phyloP scores from a whole-genome alignment of 2,888 invertebrate genomes.

The Oscheius sp. region DNA sequence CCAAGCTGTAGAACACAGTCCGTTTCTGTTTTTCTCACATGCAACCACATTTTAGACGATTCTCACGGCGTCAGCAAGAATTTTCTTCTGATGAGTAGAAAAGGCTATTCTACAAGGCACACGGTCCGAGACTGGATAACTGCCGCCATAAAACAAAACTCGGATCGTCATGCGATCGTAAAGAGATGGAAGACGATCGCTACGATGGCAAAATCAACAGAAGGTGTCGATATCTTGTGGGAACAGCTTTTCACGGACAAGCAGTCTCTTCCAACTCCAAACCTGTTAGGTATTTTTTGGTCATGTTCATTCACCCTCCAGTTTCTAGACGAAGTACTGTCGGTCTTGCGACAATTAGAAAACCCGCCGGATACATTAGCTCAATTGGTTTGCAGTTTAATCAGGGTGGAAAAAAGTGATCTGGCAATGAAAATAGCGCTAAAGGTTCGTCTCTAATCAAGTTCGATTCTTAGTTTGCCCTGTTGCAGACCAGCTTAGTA shows the following conservation, averaged over 20 bases:
- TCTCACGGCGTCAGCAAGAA: too few relatives aligned
- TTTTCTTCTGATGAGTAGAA: too few relatives aligned
- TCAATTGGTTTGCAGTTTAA: constrained; percentile 3
- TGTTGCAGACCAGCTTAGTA: neutral
- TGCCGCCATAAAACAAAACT: too few relatives aligned
- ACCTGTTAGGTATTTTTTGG: neutral
- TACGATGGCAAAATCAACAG: neutral
- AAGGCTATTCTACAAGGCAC: too few relatives aligned
- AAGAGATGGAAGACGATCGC: neutral
- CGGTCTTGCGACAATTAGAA: neutral
- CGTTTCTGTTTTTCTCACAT: too few relatives aligned
- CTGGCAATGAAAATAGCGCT: neutral
- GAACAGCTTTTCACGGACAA: neutral
- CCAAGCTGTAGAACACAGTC: too few relatives aligned
- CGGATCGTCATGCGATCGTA: neutral
- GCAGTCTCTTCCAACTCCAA: too few relatives aligned
- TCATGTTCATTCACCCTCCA: neutral
- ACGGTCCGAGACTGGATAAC: too few relatives aligned
- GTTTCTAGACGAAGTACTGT: constrained; percentile 1
- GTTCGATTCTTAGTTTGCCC: neutral
- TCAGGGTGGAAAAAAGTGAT: constrained; percentile 1
- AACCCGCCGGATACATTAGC: neutral
- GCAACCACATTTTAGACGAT: too few relatives aligned
- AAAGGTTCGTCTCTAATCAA: neutral
- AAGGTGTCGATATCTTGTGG: constrained; percentile 4